Evolutionary conservation across 2,113 vertebrate genomes (phyloP), one percentile per base, ranked within the genome.

Genomic region (Istiophorus platypterus): DNA sequence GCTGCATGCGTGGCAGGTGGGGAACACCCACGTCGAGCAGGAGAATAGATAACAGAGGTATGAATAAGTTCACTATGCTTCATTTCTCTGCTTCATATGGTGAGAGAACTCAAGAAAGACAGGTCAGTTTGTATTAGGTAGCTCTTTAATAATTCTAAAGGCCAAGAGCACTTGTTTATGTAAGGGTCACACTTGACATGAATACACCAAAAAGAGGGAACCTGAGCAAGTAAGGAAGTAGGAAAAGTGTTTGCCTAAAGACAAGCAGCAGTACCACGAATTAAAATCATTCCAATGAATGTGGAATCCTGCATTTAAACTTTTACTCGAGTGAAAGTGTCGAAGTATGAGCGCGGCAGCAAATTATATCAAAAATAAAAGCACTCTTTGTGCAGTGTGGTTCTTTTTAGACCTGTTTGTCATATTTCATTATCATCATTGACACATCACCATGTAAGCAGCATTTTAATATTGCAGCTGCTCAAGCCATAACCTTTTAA

Each of bases 1-100:
- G 54, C 62, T 74, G 74, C 70, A 17, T 3, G 54, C 7, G 4
- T 47, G 61, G 58, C 77, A 70, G 76, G 56, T 80, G 80, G n/a
- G 84, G 18, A 62, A 37, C 37, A 51, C 26, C 62, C 18, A 45
- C 26, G 58, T 4, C 2, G 13, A 20, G 15, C 12, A 42, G 2
- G 4, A 18, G 4, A 52, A 26, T 42, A 71, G 7, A 29, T 5
- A 20, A 27, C 47, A 27, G 17, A 37, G 1, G 2, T 7, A 39
- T 56, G 6, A 27, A 31, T 14, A 27, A 47, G 29, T 24, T 37
- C 64, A 62, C 4, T 7, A n/a, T 6, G 5, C 41, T n/a, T n/a
- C n/a, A n/a, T 27, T 6, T 13, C 49, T 51, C 12, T 42, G 49
- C 31, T 42, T 31, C 75, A 39, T 14, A 59, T 26, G 7, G 56